Base-by-base conservation (phyloP, 2,888 invertebrate genomes). In the Hirtodrosophila duncani region DNA sequence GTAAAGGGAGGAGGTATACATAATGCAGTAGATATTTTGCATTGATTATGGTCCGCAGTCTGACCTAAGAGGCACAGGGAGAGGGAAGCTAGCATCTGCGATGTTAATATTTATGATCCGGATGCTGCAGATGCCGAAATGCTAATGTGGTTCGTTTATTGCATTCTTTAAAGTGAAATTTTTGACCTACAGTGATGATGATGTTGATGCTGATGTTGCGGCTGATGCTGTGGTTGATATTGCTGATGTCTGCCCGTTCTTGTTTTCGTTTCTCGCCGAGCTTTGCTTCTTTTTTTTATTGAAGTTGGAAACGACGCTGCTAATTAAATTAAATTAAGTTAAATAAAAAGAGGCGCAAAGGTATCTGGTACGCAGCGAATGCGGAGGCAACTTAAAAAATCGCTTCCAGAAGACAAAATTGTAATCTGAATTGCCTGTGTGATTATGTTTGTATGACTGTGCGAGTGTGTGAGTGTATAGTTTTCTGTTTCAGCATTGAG, bases 121-220 rank as follows among this genome's bases (percentile, higher is more conserved):
- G n/a, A n/a, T n/a, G 34, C 13, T 26, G 13, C 69, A 59, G 66
- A 67, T 67, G 58, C 63, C 55, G 50, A 42, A 41, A 37, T 45
- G 45, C 52, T 46, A 41, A 37, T 45, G 45, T 56, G 43, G 46
- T 42, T 9, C 56, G 41, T 52, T 55, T 57, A 67, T 44, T 72
- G 68, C 74, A 78, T 70, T 78, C 78, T 78, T 79, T 63, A 69
- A 79, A 77, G 75, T 77, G 75, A 77, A 77, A 77, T 63, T 79
- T 58, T 53, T 37, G 45, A 44, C 50, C 43, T 27, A 29, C 29
- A 42, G 18, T 14, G 18, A 21, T 46, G 11, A 44, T 61, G 36
- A 42, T 34, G 31, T 45, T 45, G 42, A 17, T 18, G 20, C 18
- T 24, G 16, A 24, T 39, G 17, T 42, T 57, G 23, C 26, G 39